Evolutionary conservation across 2,888 invertebrate species (phyloP), one percentile per base, ranked within the genome.

Genomic region (Hydraecia micacea): DNA sequence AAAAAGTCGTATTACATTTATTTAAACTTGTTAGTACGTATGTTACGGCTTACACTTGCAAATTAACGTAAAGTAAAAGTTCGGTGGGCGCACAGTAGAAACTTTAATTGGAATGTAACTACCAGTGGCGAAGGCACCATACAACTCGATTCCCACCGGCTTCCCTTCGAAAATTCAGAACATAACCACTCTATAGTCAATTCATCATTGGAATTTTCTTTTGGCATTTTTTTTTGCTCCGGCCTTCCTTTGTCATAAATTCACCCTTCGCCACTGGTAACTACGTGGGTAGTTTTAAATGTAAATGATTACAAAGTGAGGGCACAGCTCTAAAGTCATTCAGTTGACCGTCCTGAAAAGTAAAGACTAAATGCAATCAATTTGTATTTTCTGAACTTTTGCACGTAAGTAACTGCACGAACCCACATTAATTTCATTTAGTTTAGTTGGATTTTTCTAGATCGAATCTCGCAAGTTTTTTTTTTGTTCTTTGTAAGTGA

Each of bases 41-140:
- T 66, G 15, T 28, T 18, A 18, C 25, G 52, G 52, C 25, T 55
- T 25, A 25, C 7, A 66, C 67, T 42, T 32, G 2, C 11, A 75
- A 52, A 42, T 75, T 13, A 75, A 74, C 11, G 2, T 49, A 28
- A 3, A 25, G 2, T 63, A 6, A 74, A 62, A 25, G 7, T 8
- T 18, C 1, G 2, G 9, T n/a, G n/a, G 9, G 2, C 25, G 5
- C 18, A 18, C 11, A 11, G 21, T 46, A 28, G 18, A 63, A 63
- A 69, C 25, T 46, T 77, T 15, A 55, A 79, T 79, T 65, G 28
- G 28, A 42, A 49, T 58, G 36, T 18, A 52, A 52, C n/a, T 18
- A 46, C 28, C n/a, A n/a, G n/a, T n/a, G n/a, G n/a, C n/a, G n/a
- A n/a, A n/a, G n/a, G n/a, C n/a, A n/a, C n/a, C n/a, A n/a, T n/a